Evolutionary conservation across 2,113 vertebrate species (phyloP).

Genomic region (Triplophysa rosa): DNA sequence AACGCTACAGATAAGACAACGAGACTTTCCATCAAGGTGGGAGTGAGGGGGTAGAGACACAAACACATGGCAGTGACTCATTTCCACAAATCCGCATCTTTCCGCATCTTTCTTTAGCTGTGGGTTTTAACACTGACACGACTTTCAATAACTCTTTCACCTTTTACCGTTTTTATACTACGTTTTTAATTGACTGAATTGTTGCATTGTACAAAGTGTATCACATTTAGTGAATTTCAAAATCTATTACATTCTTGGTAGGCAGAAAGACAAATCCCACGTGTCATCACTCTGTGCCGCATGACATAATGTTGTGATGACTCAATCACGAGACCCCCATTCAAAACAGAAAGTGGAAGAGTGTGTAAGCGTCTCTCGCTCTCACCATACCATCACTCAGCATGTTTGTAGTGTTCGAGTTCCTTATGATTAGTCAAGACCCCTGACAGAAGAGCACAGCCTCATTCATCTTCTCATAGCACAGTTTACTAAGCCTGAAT

Average conservation of each 20-base stretch:
- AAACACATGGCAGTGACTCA: slow-evolving; percentile 24
- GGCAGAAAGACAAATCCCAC: not conserved
- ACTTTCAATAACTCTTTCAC: not conserved
- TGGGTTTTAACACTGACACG: not conserved
- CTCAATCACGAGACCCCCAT: slow-evolving; percentile 59
- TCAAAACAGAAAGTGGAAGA: slow-evolving; percentile 61
- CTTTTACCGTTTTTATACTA: too few species aligned
- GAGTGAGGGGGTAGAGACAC: slow-evolving; percentile 20
- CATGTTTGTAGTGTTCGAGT: slow-evolving; percentile 33
- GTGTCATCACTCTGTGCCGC: not conserved
- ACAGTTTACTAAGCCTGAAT: not conserved
- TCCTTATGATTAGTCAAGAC: not conserved
- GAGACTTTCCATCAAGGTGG: slow-evolving; percentile 13
- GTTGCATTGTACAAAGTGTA: not conserved
- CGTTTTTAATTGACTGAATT: too few species aligned
- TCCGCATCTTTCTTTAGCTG: slow-evolving; percentile 29
- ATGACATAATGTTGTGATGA: slow-evolving; percentile 40
- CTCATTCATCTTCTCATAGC: not conserved
- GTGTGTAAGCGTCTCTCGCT: slow-evolving; percentile 15
- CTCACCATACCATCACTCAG: slow-evolving; percentile 18
- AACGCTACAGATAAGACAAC: not conserved
- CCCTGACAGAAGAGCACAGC: not conserved
- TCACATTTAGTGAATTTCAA: not conserved
- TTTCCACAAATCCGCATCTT: slow-evolving; percentile 29
- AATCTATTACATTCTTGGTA: not conserved